A percentile compares a stretch with the other conserved stretches of the same genome.
Conservation (phyloP, 2,888 invertebrate genomes). For the Folsomia candida region DNA sequence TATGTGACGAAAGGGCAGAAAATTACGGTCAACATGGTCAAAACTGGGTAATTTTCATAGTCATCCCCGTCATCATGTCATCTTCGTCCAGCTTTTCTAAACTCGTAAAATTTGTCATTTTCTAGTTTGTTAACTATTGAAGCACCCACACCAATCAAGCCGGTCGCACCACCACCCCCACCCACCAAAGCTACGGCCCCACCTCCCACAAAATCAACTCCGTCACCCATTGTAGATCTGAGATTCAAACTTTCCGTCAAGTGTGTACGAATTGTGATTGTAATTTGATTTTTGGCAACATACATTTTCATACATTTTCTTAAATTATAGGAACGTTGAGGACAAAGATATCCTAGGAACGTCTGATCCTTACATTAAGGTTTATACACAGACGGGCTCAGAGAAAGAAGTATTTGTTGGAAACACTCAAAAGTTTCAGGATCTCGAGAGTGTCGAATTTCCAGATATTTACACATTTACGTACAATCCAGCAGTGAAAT, state of each 20-base stretch:
- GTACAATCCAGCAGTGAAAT: conserved; percentile 38
- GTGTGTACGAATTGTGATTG: too few relatives aligned
- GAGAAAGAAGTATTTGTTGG: conserved; percentile 35
- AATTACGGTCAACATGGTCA: conserved; percentile 32
- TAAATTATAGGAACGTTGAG: conserved; percentile 25
- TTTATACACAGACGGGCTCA: conserved; percentile 35
- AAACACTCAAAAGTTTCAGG: conserved; percentile 38
- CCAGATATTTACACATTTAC: conserved; percentile 43
- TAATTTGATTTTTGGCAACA: conserved; percentile 1
- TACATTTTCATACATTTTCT: neutral
- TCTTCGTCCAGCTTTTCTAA: neutral
- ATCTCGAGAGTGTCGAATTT: conserved; percentile 45
- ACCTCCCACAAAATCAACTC: conserved; percentile 11
- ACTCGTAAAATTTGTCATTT: neutral
- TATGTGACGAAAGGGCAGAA: conserved; percentile 34
- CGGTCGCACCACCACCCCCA: neutral
- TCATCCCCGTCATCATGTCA: neutral
- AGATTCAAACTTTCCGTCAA: conserved; percentile 44
- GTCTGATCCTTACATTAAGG: conserved; percentile 40
- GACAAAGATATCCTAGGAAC: conserved; percentile 45
- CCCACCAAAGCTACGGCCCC: conserved; percentile 12
- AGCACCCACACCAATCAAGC: neutral
- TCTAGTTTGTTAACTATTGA: neutral
- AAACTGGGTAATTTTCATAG: conserved; percentile 30
- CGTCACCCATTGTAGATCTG: conserved; percentile 26